phyloP scores from a whole-genome alignment of 2,888 invertebrate species.

The Tinea trinotella region DNA sequence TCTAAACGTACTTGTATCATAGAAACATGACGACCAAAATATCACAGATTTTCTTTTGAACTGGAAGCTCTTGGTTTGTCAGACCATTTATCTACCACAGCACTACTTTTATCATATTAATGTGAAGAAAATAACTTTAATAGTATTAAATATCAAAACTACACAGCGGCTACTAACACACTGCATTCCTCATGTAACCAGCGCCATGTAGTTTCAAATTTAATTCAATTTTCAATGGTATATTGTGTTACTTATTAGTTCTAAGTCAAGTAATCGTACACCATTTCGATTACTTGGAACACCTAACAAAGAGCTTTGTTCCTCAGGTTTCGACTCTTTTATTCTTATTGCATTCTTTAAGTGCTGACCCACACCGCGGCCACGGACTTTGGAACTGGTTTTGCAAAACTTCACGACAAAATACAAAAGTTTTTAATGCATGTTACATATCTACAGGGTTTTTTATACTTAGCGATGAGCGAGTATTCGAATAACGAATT shows the following conservation, averaged over 20 bases:
- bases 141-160: no score
- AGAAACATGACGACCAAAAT: no score
- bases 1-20: no score
- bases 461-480: background rate
- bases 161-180: no score
- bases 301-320: conserved; percentile 19
- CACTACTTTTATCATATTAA: no score
- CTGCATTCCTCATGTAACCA: no score
- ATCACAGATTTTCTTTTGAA: no score
- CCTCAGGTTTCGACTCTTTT: conserved; percentile 25
- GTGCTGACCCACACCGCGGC: conserved; percentile 42
- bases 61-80: no score
- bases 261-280: background rate
- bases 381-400: conserved; percentile 16
- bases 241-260: conserved; percentile 4
- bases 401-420: conserved; percentile 13
- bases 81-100: no score
- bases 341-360: conserved; percentile 62
- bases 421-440: background rate
- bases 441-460: background rate
- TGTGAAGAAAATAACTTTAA: no score
- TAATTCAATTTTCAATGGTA: background rate
- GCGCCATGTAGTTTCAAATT: conserved; percentile 3
- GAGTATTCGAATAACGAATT: no score
- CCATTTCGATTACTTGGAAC: conserved; percentile 12